phyloP scores from a whole-genome alignment of 2,888 invertebrate species.

The Drosophila incognita region DNA sequence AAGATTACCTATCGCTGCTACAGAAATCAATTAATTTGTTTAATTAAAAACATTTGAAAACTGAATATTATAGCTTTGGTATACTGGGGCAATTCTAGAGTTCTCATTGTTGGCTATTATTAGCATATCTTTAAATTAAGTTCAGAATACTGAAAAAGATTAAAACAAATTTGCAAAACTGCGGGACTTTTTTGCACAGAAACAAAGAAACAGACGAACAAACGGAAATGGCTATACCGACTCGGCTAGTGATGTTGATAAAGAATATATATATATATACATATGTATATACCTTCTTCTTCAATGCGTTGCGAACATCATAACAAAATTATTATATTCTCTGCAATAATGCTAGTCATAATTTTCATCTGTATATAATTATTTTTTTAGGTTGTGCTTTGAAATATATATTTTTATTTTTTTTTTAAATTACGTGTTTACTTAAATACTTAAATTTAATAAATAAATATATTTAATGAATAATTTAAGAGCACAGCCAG shows the following conservation, averaged over 20 bases:
- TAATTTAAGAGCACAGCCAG: not conserved
- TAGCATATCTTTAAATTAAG: not conserved
- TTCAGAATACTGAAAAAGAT: not conserved
- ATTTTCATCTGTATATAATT: accelerated
- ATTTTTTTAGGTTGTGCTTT: not conserved
- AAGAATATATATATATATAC: not conserved
- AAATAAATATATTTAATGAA: conserved; percentile 17
- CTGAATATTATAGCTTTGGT: not conserved
- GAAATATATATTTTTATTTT: not conserved
- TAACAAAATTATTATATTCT: not conserved
- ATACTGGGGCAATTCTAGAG: not conserved
- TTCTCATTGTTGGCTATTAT: not conserved
- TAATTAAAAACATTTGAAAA: not conserved
- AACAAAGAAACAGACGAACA: not conserved
- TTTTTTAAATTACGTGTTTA: not conserved
- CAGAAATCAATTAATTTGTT: not conserved
- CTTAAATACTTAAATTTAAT: conserved; percentile 1
- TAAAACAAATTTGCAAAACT: not conserved
- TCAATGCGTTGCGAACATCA: not conserved
- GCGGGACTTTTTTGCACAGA: not conserved
- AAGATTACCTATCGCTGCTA: not conserved
- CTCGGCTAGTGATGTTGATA: not conserved
- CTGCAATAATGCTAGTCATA: not conserved
- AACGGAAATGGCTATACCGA: not conserved
- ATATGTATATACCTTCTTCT: too few species aligned